Conservation (phyloP, 92 coral and sea anemone species). For the Meandrina meandrites region DNA sequence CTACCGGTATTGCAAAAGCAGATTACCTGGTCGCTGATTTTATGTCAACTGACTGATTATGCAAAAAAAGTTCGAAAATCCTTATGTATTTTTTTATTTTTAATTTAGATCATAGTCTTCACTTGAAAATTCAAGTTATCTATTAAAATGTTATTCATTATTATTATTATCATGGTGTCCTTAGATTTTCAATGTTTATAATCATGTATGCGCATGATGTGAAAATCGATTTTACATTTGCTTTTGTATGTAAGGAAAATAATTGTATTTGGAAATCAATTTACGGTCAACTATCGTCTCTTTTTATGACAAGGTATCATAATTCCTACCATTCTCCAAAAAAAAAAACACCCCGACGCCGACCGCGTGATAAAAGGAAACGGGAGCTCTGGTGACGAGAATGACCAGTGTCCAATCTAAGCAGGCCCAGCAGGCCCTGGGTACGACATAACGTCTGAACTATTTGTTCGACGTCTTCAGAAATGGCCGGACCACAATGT, state of each 20-base stretch:
- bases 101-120: background rate
- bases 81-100: background rate
- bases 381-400: no score
- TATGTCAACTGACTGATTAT: background rate
- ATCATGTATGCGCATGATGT: background rate
- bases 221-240: background rate
- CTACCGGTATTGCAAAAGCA: background rate
- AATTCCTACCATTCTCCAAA: background rate
- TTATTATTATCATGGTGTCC: background rate
- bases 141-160: background rate
- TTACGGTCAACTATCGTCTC: background rate
- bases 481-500: no score
- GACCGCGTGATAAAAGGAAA: no score
- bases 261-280: background rate
- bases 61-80: background rate
- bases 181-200: background rate
- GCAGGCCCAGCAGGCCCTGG: no score
- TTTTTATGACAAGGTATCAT: background rate
- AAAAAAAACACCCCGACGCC: no score
- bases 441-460: no score
- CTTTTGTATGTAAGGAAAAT: background rate
- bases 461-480: no score
- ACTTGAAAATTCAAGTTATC: background rate
- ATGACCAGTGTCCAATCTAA: no score
- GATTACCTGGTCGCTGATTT: background rate